Conservation (phyloP, 2,113 vertebrate genomes). For the Verasper variegatus region DNA sequence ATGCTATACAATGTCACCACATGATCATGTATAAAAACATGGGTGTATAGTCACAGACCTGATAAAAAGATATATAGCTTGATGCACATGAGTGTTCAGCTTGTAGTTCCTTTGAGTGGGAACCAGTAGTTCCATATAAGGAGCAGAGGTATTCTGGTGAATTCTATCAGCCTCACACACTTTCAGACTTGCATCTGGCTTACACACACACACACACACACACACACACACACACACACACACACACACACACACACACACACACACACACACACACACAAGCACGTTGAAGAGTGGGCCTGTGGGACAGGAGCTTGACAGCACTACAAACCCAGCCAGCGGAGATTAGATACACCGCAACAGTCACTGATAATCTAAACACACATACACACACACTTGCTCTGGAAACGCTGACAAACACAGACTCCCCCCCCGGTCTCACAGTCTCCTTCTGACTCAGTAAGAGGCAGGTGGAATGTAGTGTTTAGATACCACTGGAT, state of each 20-base stretch:
- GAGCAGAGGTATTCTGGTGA: conserved; percentile 68
- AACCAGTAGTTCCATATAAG: conserved; percentile 77
- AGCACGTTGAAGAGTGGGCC: conserved; percentile 39
- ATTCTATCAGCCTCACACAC: conserved; percentile 53
- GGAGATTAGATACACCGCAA: conserved; percentile 86
- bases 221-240: conserved; percentile 5
- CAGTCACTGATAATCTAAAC: conserved; percentile 68
- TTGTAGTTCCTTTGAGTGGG: conserved; percentile 20
- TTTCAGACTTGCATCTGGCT: conserved; percentile 38
- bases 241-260: conserved; percentile 6
- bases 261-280: conserved; percentile 1
- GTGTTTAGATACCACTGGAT: conserved; percentile 55
- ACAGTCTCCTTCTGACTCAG: conserved; percentile 40
- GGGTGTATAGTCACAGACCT: not conserved
- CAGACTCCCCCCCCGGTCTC: conserved; percentile 22
- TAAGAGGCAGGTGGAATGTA: conserved; percentile 62
- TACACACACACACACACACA: conserved; percentile 10
- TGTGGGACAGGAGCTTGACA: conserved; percentile 74
- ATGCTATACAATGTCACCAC: not conserved
- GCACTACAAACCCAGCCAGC: conserved; percentile 74
- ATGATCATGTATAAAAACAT: not conserved
- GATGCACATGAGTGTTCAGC: not conserved
- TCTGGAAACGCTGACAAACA: conserved; percentile 57
- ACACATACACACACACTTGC: conserved; percentile 55
- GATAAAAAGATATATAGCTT: conserved; percentile 15